These are phyloP conservation scores for Propithecus perrieri DNA, from an alignment of 2,797 vertebrate genomes.

Conservation along the genomic window DNA sequence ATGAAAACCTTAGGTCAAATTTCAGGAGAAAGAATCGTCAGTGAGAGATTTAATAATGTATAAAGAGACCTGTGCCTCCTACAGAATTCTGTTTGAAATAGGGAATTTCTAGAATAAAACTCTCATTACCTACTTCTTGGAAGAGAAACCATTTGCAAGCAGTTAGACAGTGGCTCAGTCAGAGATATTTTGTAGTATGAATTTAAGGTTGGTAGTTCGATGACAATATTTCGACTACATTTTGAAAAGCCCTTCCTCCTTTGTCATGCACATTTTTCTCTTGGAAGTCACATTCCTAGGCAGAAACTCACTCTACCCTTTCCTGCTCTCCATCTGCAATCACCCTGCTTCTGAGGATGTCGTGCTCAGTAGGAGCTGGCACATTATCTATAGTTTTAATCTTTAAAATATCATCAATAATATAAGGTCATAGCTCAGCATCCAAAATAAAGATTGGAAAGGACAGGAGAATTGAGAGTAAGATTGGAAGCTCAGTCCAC, in stretches of 20 bases:
- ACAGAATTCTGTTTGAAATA: conserved; percentile 68
- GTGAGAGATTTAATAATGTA: conserved; percentile 67
- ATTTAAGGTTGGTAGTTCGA: neutral
- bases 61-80: conserved; percentile 9
- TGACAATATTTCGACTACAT: neutral
- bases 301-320: neutral
- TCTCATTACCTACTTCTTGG: conserved; percentile 51
- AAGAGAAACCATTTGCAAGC: conserved; percentile 27
- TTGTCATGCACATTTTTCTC: neutral
- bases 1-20: conserved; percentile 53
- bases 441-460: neutral
- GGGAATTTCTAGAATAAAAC: conserved; percentile 56
- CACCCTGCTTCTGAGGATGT: neutral
- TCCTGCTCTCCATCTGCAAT: neutral
- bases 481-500: neutral
- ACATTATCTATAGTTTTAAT: neutral
- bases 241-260: conserved; percentile 32
- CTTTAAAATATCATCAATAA: conserved; percentile 11
- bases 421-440: neutral
- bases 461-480: neutral
- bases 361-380: neutral
- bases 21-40: conserved; percentile 42
- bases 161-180: conserved; percentile 28
- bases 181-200: neutral
- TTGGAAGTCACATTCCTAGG: neutral